phyloP scores from a whole-genome alignment of 2,113 vertebrate genomes.

The Amazona guildingii region DNA sequence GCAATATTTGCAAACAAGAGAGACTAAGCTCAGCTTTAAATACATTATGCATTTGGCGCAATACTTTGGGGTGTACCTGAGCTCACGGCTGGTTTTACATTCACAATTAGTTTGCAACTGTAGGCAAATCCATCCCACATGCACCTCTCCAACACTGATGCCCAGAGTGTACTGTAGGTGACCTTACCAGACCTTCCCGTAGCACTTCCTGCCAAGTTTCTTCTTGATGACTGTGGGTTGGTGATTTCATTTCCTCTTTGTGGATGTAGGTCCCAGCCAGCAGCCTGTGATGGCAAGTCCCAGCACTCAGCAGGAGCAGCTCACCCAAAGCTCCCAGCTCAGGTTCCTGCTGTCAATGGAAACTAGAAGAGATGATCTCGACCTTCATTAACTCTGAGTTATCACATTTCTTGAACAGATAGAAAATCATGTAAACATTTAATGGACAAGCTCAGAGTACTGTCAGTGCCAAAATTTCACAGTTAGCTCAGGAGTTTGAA shows the following conservation, averaged over 20 bases:
- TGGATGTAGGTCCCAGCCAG: neutral
- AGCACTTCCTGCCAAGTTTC: neutral
- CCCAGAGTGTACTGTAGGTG: neutral
- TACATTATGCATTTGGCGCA: neutral
- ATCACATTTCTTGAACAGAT: neutral
- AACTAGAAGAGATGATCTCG: neutral
- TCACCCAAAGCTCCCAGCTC: accelerated
- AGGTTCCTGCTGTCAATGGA: neutral
- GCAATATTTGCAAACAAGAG: neutral
- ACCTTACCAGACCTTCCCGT: neutral
- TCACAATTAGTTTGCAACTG: neutral
- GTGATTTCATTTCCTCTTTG: neutral
- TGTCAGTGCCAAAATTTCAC: neutral
- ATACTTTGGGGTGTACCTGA: neutral
- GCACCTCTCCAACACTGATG: accelerated
- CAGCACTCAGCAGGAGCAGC: neutral
- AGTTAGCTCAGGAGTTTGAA: neutral
- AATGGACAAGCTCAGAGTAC: neutral
- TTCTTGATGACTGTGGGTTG: neutral
- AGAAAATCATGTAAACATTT: neutral
- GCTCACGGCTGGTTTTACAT: neutral
- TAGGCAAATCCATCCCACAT: neutral
- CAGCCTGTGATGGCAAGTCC: accelerated
- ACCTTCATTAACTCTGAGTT: neutral
- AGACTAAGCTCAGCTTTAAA: neutral